Evolutionary conservation across 1,140 invertebrate genomes (phyloP).

Genomic region (Lordiphosa mommai): DNA sequence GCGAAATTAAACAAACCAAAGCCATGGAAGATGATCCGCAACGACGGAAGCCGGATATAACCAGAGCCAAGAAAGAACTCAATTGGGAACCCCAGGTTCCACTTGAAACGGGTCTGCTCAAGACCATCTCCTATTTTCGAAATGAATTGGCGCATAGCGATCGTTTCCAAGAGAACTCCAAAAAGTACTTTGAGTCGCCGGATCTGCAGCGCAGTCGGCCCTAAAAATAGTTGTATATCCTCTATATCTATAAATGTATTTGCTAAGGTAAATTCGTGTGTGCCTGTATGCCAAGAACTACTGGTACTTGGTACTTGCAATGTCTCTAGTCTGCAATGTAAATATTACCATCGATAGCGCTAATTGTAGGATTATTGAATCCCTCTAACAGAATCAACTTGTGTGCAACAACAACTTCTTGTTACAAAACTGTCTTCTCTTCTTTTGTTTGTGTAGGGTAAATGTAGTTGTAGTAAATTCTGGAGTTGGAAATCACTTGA

Average conservation of each 20-base stretch:
- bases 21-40: conserved; percentile 98
- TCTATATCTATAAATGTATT: conserved; percentile 3
- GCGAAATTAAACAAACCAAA: conserved; percentile 89
- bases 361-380: conserved; percentile 28
- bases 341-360: conserved; percentile 73
- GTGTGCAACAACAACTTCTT: conserved; percentile 3
- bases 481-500: no score
- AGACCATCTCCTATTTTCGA: conserved; percentile 95
- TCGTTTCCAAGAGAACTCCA: conserved; percentile 70
- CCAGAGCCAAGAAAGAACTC: conserved; percentile 90
- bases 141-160: conserved; percentile 87
- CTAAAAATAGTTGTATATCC: conserved; percentile 11
- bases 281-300: conserved; percentile 24
- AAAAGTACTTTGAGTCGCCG: conserved; percentile 71
- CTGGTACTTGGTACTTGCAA: conserved; percentile 37
- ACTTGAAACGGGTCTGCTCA: conserved; percentile 89
- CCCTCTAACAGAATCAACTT: background rate
- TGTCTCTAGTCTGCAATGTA: conserved; percentile 74
- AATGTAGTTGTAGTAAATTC: no score
- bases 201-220: conserved; percentile 48
- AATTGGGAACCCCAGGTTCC: conserved; percentile 96
- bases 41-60: conserved; percentile 95
- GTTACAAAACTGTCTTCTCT: background rate
- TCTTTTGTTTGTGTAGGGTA: no score
- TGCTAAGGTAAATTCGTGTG: conserved; percentile 21